A percentile compares a stretch with the other conserved stretches of the same genome.
Conservation (phyloP, 2,888 invertebrate genomes). For the Gastrophysa polygoni region DNA sequence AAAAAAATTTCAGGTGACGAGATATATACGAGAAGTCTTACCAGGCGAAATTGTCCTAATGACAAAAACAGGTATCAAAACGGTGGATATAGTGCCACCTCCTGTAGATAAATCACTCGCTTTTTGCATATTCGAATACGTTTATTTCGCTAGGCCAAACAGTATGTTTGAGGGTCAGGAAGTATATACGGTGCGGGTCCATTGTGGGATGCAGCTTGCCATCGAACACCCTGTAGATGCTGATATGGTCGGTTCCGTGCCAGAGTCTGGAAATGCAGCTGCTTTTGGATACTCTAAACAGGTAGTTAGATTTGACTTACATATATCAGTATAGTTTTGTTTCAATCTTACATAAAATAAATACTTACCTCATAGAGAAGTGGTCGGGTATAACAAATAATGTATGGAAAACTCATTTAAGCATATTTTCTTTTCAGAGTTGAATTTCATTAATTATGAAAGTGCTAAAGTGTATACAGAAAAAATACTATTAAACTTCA, state of each 20-base stretch:
- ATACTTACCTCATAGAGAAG: too few species aligned
- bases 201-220: slow-evolving; percentile 92
- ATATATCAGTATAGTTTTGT: too few species aligned
- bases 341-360: too few species aligned
- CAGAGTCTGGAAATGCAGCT: slow-evolving; percentile 96
- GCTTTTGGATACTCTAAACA: slow-evolving; percentile 92
- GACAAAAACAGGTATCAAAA: slow-evolving; percentile 81
- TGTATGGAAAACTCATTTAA: too few species aligned
- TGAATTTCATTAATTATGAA: too few species aligned
- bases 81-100: slow-evolving; percentile 83
- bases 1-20: slow-evolving; percentile 66
- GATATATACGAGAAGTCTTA: slow-evolving; percentile 88
- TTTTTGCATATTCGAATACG: slow-evolving; percentile 99
- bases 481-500: too few species aligned
- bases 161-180: slow-evolving; percentile 96
- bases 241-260: slow-evolving; percentile 96
- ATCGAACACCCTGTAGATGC: slow-evolving; percentile 89
- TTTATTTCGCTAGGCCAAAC: slow-evolving; percentile 97
- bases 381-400: too few species aligned
- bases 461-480: too few species aligned
- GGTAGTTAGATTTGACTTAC: slow-evolving; percentile 62
- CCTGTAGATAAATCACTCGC: slow-evolving; percentile 81
- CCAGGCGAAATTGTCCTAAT: slow-evolving; percentile 95
- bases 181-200: slow-evolving; percentile 91
- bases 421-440: too few species aligned